Evolutionary conservation across 2,888 invertebrate genomes (phyloP).

Genomic region (Epsilonema sp.): DNA sequence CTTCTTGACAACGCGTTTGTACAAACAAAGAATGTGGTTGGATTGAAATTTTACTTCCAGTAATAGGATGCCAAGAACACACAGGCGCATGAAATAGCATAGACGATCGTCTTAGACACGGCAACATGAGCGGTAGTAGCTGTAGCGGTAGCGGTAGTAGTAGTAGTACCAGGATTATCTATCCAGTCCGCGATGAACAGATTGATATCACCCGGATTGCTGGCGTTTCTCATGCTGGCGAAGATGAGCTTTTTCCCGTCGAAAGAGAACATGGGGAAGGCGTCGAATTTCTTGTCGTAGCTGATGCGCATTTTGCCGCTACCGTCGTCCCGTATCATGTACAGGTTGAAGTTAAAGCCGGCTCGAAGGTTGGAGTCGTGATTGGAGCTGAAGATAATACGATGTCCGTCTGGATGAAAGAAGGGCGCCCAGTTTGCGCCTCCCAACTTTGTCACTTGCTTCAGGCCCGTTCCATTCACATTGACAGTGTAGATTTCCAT

Average conservation of each 20-base stretch:
- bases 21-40: too few species aligned
- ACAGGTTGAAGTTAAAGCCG: conserved; percentile 20
- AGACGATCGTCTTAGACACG: too few species aligned
- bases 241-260: conserved; percentile 18
- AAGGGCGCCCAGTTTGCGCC: conserved; percentile 25
- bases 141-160: not conserved
- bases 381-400: conserved; percentile 13
- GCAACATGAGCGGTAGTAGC: not conserved
- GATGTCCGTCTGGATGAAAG: conserved; percentile 17
- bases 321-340: conserved; percentile 18
- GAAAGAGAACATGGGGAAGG: conserved; percentile 22
- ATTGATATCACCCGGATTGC: conserved; percentile 11
- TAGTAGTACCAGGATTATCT: conserved; percentile 3
- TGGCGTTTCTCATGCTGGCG: conserved; percentile 13
- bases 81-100: too few species aligned
- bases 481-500: conserved; percentile 23
- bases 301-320: conserved; percentile 16
- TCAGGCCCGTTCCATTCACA: conserved; percentile 15
- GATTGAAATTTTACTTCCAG: too few species aligned
- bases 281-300: conserved; percentile 16
- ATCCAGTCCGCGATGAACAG: conserved; percentile 15
- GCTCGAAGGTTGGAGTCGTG: conserved; percentile 9
- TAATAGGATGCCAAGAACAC: too few species aligned
- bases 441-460: conserved; percentile 18
- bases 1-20: too few species aligned